phyloP scores from a whole-genome alignment of 2,797 vertebrate species.

The Tachyglossus aculeatus region DNA sequence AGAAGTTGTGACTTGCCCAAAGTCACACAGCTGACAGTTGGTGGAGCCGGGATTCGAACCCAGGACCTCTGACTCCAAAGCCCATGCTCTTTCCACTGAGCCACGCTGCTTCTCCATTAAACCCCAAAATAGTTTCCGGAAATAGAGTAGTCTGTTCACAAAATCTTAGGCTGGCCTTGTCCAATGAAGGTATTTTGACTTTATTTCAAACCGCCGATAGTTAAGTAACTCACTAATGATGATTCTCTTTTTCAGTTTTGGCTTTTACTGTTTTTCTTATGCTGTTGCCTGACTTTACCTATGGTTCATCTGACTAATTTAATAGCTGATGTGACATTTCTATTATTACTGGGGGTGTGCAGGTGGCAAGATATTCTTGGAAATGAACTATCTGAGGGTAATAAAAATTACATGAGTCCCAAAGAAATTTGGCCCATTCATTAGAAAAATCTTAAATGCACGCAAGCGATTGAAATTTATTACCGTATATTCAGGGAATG shows the following conservation, averaged over 20 bases:
- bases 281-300: neutral
- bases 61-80: too few relatives aligned
- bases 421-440: slow-evolving; percentile 33
- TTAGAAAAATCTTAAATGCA: slow-evolving; percentile 35
- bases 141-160: too few relatives aligned
- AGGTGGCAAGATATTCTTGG: slow-evolving; percentile 43
- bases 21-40: too few relatives aligned
- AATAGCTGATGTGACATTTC: slow-evolving; percentile 34
- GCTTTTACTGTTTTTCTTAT: neutral
- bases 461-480: slow-evolving; percentile 19
- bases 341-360: slow-evolving; percentile 40
- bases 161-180: neutral
- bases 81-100: too few relatives aligned
- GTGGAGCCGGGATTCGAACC: too few relatives aligned
- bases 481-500: slow-evolving; percentile 31
- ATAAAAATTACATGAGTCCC: slow-evolving; percentile 51
- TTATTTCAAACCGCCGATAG: neutral
- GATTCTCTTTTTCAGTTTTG: neutral
- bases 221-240: too few relatives aligned
- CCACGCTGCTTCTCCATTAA: too few relatives aligned
- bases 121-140: too few relatives aligned
- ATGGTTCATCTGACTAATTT: slow-evolving; percentile 22
- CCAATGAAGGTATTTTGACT: neutral
- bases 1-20: too few relatives aligned
- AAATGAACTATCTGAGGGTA: slow-evolving; percentile 23